Base-by-base conservation (phyloP, 2,797 vertebrate genomes). In the Anisognathus igniventris region DNA sequence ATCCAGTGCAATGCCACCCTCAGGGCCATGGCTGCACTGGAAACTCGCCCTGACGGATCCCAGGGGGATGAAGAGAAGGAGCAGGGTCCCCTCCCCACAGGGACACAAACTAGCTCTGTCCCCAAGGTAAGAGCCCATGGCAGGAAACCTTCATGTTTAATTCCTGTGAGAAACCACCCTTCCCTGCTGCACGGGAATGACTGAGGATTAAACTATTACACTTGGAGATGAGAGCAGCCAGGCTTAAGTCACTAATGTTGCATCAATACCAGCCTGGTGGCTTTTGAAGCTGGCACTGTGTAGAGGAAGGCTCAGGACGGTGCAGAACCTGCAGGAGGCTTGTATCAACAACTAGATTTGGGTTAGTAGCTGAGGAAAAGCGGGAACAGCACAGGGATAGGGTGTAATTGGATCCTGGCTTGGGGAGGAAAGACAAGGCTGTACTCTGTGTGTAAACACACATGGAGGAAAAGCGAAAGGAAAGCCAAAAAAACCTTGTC, bases 401-500 rank as follows among this genome's bases (percentile, higher is more conserved):
- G 54, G 53, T 2, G 45, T 50, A 95, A 93, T 24, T 10, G 13
- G 72, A 89, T 68, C 66, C 57, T 17, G 20, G 54, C 56, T 58
- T 33, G 33, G 45, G 50, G 62, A 45, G 66, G 76, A 31, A 58
- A 86, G 72, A 65, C 62, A 75, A 82, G 83, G 57, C 84, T 62
- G 21, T 15, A 27, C 73, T 88, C 76, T 68, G 57, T 17, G 22
- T 8, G 24, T 6, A 28, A 21, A 70, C 12, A 22, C 17, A 76
- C 21, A 39, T 0, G 4, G 62, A 88, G 45, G 51, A 76, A 68
- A 65, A 51, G 60, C 47, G 37, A 88, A 79, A 94, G 61, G 33
- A 74, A 77, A 92, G 90, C 86, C 92, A 95, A 86, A 76, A 88
- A 96, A 91, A 44, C 67, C 78, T 91, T 78, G 58, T 89, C 65